Conservation (phyloP, 2,113 vertebrate genomes). For the Crocuta crocuta region DNA sequence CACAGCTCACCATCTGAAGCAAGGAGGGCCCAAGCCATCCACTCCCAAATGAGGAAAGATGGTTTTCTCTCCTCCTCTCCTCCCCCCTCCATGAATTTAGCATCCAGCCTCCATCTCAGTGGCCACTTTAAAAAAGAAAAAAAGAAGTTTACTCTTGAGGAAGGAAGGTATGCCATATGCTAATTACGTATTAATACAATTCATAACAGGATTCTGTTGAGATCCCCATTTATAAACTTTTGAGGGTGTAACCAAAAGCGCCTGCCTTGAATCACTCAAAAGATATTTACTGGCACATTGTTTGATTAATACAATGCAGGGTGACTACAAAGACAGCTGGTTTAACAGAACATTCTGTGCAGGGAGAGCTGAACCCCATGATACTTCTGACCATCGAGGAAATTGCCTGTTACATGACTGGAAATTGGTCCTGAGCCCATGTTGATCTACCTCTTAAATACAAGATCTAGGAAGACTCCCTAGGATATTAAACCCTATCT, state of each 20-base stretch:
- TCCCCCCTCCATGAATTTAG: neutral
- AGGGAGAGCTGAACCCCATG: neutral
- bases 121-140: neutral
- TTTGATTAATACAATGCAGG: constrained; percentile 47
- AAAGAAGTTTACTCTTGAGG: constrained; percentile 18
- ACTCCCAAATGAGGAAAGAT: neutral
- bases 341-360: constrained; percentile 4
- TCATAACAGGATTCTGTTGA: neutral
- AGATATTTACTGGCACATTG: neutral
- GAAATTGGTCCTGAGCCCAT: constrained; percentile 70
- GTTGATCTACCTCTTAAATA: constrained; percentile 68
- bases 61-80: neutral
- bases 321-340: neutral
- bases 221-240: neutral
- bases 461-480: constrained; percentile 61
- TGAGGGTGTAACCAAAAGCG: constrained; percentile 32
- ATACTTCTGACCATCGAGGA: constrained; percentile 60
- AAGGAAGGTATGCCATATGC: neutral
- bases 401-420: constrained; percentile 68
- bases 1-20: neutral
- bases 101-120: neutral
- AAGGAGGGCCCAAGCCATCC: neutral
- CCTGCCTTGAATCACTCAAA: constrained; percentile 48
- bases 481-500: constrained; percentile 65
- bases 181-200: neutral